Conservation (phyloP, 2,888 invertebrate genomes). For the Sminthurides aquaticus region DNA sequence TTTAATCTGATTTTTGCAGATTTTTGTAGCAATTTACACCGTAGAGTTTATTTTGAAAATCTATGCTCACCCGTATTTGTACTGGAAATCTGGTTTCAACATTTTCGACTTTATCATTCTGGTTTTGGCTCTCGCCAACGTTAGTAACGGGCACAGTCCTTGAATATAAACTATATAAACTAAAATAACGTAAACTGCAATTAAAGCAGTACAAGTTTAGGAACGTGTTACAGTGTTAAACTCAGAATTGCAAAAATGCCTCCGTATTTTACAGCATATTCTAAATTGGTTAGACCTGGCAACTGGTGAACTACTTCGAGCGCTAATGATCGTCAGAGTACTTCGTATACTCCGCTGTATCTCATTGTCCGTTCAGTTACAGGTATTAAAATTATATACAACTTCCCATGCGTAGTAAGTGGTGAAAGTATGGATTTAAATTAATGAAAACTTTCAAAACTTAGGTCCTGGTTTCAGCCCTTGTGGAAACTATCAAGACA, state of each 20-base stretch:
- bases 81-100: conserved; percentile 38
- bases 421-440: not conserved
- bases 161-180: too few relatives aligned
- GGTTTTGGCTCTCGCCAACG: conserved; percentile 31
- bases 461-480: conserved; percentile 36
- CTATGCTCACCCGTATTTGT: conserved; percentile 37
- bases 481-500: conserved; percentile 37
- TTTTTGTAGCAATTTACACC: conserved; percentile 36
- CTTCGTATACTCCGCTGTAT: conserved; percentile 38
- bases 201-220: too few relatives aligned
- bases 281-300: conserved; percentile 29
- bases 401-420: too few relatives aligned
- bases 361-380: conserved; percentile 35
- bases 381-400: conserved; percentile 28
- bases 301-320: conserved; percentile 25
- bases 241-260: too few relatives aligned
- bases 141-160: too few relatives aligned
- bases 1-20: too few relatives aligned
- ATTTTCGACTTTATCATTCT: conserved; percentile 40
- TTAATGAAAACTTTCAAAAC: too few relatives aligned
- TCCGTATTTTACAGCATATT: conserved; percentile 18
- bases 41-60: conserved; percentile 37
- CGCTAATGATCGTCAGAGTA: conserved; percentile 34
- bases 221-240: too few relatives aligned
- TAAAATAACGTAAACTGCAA: too few relatives aligned